phyloP scores from a whole-genome alignment of 2,797 vertebrate genomes.

The Astyanax mexicanus region DNA sequence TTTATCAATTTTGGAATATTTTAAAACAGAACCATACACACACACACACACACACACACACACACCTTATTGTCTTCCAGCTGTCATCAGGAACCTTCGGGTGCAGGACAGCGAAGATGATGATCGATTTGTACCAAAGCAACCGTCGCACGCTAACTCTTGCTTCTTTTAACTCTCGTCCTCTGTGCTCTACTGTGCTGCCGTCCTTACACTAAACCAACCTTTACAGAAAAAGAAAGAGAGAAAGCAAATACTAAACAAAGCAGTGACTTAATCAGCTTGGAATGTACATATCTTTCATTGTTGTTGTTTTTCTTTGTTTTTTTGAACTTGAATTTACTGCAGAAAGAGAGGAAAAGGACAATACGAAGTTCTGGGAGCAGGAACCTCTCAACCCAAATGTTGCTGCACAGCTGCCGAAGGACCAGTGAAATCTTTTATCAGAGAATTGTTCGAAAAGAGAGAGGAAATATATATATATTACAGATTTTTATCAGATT shows the following conservation, averaged over 20 bases:
- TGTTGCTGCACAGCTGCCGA: slow-evolving; percentile 43
- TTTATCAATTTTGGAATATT: slow-evolving; percentile 11
- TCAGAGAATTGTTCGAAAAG: slow-evolving; percentile 45
- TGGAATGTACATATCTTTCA: slow-evolving; percentile 48
- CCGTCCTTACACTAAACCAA: slow-evolving; percentile 53
- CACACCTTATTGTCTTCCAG: slow-evolving; percentile 39
- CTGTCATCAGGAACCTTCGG: slow-evolving; percentile 39
- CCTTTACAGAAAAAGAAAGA: slow-evolving; percentile 17
- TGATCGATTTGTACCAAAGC: slow-evolving; percentile 60
- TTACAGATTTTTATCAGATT: slow-evolving; percentile 54
- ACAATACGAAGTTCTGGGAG: slow-evolving; percentile 22
- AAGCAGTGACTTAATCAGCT: slow-evolving; percentile 49
- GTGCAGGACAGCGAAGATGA: slow-evolving; percentile 53
- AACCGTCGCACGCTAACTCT: slow-evolving; percentile 46
- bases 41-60: slow-evolving; percentile 8
- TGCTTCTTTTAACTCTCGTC: slow-evolving; percentile 37
- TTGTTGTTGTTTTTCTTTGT: slow-evolving; percentile 22
- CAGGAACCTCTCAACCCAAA: slow-evolving; percentile 29
- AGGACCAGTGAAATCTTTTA: slow-evolving; percentile 33
- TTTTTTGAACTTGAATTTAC: slow-evolving; percentile 46
- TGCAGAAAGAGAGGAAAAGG: slow-evolving; percentile 37
- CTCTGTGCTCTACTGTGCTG: slow-evolving; percentile 57
- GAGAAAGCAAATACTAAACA: slow-evolving; percentile 44
- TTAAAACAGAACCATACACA: not conserved
- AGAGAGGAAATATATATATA: slow-evolving; percentile 40